phyloP scores from a whole-genome alignment of 2,797 vertebrate species.

The Diplodus sargus region DNA sequence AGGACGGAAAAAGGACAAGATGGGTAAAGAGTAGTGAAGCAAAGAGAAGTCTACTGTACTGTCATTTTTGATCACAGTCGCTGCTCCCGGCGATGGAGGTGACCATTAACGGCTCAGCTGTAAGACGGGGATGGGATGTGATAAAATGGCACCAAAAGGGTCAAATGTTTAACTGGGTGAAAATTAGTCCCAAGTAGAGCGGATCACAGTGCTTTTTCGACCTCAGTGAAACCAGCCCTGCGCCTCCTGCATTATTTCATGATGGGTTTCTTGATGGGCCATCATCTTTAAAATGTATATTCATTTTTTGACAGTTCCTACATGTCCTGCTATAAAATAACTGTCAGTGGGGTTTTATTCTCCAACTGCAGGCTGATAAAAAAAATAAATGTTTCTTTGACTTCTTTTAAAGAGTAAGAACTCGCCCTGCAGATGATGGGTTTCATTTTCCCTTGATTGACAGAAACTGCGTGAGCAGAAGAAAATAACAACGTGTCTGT shows the following conservation, averaged over 20 bases:
- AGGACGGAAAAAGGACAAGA: constrained; percentile 29
- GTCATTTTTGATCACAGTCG: constrained; percentile 11
- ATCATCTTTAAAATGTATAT: constrained; percentile 14
- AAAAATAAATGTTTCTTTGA: neutral
- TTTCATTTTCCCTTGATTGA: constrained; percentile 37
- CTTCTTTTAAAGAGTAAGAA: constrained; percentile 29
- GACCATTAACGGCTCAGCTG: neutral
- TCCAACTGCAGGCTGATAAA: constrained; percentile 15
- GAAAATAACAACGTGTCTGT: constrained; percentile 19
- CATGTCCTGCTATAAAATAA: neutral
- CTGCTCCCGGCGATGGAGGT: neutral
- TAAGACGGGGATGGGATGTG: constrained; percentile 1
- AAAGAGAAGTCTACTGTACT: neutral
- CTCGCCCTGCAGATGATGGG: constrained; percentile 15
- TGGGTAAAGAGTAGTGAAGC: neutral
- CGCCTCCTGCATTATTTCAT: neutral
- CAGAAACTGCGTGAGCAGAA: constrained; percentile 24
- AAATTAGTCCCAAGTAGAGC: neutral
- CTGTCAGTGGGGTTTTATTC: neutral
- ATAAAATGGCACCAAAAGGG: constrained; percentile 16
- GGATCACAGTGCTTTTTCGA: neutral
- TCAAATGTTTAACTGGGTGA: constrained; percentile 3
- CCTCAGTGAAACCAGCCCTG: constrained; percentile 3
- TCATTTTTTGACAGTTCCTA: constrained; percentile 29
- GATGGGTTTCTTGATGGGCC: neutral